phyloP scores from a whole-genome alignment of 2,113 vertebrate species.

The Dipodomys merriami region DNA sequence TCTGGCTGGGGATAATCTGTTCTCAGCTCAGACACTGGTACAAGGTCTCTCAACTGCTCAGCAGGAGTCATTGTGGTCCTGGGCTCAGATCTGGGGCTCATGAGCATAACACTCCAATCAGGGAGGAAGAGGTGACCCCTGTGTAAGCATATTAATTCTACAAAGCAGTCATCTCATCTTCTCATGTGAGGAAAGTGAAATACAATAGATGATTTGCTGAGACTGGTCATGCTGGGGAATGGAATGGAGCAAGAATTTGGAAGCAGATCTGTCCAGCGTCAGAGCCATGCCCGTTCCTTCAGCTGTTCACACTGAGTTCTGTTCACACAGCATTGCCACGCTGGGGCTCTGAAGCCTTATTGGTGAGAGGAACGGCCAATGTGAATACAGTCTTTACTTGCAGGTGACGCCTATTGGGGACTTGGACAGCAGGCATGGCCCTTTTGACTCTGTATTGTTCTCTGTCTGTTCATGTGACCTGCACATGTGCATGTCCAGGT shows the following conservation, averaged over 20 bases:
- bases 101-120: not conserved
- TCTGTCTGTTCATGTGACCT: constrained; percentile 9
- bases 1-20: not conserved
- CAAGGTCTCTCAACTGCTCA: not conserved
- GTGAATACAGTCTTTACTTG: constrained; percentile 54
- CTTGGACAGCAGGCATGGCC: not conserved
- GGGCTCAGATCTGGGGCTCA: not conserved
- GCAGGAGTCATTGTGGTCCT: rapidly evolving
- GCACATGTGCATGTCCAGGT: not conserved
- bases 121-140: not conserved
- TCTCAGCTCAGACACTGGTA: not conserved
- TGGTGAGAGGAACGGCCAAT: constrained; percentile 22
- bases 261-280: not conserved
- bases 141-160: not conserved
- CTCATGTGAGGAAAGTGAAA: constrained; percentile 49
- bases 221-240: constrained; percentile 12
- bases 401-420: not conserved
- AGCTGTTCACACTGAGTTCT: constrained; percentile 53
- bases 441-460: constrained; percentile 36
- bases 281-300: not conserved
- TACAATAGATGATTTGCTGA: not conserved
- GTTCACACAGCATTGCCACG: constrained; percentile 10
- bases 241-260: not conserved
- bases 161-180: constrained; percentile 28
- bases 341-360: constrained; percentile 8